Base-by-base conservation (phyloP, 92 coral and sea anemone species). In the Siderastrea radians region DNA sequence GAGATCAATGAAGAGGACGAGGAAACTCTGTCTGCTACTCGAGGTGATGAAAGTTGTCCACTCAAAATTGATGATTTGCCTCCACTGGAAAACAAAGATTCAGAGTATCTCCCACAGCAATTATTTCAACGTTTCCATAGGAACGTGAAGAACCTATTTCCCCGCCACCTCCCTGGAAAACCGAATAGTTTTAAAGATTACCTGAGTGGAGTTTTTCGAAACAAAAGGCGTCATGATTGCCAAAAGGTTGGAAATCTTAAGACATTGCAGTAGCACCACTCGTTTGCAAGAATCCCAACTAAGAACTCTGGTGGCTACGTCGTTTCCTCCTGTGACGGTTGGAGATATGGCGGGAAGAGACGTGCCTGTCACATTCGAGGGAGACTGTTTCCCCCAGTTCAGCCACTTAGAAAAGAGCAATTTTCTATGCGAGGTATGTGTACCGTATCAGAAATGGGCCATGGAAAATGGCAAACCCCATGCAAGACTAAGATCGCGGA, bases 241-340 rank as follows among this genome's bases (percentile, higher is more conserved):
- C 17, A 55, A 60, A 59, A 7, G 83, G 49, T 52, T 60, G 6
- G 70, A 38, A 53, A 60, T 78, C 1, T 71, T 60, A 19, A 64
- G 46, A 54, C 83, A 57, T 1, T 78, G 71, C 60, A 52, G 83
- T 54, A 78, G 7, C 17, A 58, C 83, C 54, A 60, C 51, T 12
- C 73, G 82, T 57, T 1, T 63, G 51, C 5, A 69, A 60, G 72
- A 60, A 61, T 78, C 80, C 78, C 64, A 84, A 62, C 82, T 78
- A 51, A 78, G 82, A 52, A 76, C 91, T 48, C 76, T 88, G 38
- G 86, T 80, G 38, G 91, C 91, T 68, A 80, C 81, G 49, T 80
- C 86, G 48, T 87, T 80, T 73, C 86, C 91, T 77, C 81, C 86
- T 17, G 52, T 87, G n/a, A 87, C 69, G 52, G 91, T 87, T 72